phyloP scores from a whole-genome alignment of 2,797 vertebrate species.

The Clamator glandarius region DNA sequence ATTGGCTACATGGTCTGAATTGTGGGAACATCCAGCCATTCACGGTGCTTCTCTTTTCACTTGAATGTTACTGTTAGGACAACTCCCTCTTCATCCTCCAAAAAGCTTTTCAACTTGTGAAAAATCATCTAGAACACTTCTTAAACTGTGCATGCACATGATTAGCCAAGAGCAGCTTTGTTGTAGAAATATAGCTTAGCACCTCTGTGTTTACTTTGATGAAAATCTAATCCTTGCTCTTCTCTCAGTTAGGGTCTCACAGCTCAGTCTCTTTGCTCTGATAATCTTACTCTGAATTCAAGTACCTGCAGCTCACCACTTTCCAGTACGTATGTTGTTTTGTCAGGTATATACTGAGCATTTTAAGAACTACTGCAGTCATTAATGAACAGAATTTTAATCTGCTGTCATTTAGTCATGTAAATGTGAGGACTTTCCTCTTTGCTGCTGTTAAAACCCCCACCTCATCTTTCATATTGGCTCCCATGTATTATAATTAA shows the following conservation, averaged over 20 bases:
- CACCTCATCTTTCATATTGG: background rate
- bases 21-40: background rate
- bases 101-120: background rate
- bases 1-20: background rate
- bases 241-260: background rate
- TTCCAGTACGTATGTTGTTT: background rate
- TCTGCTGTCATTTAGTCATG: background rate
- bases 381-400: constrained; percentile 56
- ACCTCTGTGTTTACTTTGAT: background rate
- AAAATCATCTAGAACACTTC: background rate
- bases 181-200: background rate
- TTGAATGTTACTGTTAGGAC: background rate
- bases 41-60: background rate
- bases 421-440: background rate
- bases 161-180: background rate
- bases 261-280: background rate
- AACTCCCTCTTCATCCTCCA: fast-evolving
- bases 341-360: background rate
- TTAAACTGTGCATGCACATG: background rate
- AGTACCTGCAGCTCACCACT: constrained; percentile 1
- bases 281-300: constrained; percentile 25
- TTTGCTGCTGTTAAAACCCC: background rate
- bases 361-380: constrained; percentile 55
- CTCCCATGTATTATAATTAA: background rate
- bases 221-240: background rate